These are phyloP conservation scores for Atethmia centrago DNA, from an alignment of 2,888 invertebrate species.

Conservation along the genomic window DNA sequence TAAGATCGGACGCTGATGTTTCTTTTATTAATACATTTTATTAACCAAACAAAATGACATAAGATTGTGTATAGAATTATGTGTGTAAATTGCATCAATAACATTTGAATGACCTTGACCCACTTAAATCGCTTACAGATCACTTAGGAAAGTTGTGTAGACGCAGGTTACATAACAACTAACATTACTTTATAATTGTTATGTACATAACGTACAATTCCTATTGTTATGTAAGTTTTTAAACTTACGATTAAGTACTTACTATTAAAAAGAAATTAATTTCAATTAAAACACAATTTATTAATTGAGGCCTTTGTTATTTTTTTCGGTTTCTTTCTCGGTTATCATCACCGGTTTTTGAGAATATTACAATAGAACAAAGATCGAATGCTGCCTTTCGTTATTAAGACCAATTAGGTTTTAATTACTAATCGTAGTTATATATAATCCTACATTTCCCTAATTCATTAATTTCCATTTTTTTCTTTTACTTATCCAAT, in stretches of 20 bases:
- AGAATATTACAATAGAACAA: background rate
- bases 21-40: background rate
- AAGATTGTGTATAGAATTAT: background rate
- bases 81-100: constrained; percentile 36
- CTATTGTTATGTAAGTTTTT: constrained; percentile 28
- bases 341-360: background rate
- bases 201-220: background rate
- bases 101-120: constrained; percentile 74
- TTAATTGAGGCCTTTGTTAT: background rate
- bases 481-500: constrained; percentile 35
- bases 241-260: background rate
- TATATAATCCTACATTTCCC: background rate
- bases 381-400: background rate
- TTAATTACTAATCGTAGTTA: background rate
- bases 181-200: constrained; percentile 20
- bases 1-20: background rate
- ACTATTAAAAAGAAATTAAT: constrained; percentile 11
- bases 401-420: background rate
- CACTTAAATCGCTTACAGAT: constrained; percentile 59
- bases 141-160: constrained; percentile 54
- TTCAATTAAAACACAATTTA: background rate
- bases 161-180: constrained; percentile 54
- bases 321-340: constrained; percentile 4
- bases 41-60: background rate
- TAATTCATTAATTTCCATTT: background rate